Conservation (phyloP, 2,797 vertebrate genomes). For the Austrolebias charrua region DNA sequence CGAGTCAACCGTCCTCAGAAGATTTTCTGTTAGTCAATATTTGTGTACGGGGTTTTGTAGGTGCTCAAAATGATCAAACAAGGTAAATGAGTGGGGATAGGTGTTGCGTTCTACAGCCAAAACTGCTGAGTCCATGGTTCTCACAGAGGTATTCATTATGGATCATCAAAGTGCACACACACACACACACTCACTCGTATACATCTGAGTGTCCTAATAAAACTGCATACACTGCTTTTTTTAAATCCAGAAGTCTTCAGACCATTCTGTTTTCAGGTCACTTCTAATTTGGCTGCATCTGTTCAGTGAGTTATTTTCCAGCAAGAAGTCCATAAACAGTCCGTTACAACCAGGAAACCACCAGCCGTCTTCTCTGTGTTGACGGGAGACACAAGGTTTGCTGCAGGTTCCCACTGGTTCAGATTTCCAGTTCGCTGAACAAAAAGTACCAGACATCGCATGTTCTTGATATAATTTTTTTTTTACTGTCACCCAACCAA, state of each 20-base stretch:
- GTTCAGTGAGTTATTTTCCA: conserved; percentile 52
- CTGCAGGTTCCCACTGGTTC: conserved; percentile 51
- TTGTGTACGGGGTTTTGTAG: conserved; percentile 45
- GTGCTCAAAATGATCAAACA: conserved; percentile 48
- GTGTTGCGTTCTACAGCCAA: conserved; percentile 51
- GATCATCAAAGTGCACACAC: conserved; percentile 61
- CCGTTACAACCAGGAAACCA: conserved; percentile 44
- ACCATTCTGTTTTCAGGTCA: conserved; percentile 31
- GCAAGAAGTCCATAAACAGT: conserved; percentile 61
- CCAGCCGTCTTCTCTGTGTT: conserved; percentile 32
- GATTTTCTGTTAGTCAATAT: conserved; percentile 42
- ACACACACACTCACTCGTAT: conserved; percentile 49
- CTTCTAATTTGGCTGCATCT: conserved; percentile 58
- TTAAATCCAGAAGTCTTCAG: conserved; percentile 29
- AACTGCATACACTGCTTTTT: conserved; percentile 63
- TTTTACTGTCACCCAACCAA: conserved; percentile 28
- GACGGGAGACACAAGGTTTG: conserved; percentile 57
- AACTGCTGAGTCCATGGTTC: conserved; percentile 58
- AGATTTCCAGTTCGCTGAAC: conserved; percentile 37
- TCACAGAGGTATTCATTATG: conserved; percentile 49
- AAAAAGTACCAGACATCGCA: conserved; percentile 30
- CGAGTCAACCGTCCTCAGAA: conserved; percentile 54
- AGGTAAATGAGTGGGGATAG: conserved; percentile 51
- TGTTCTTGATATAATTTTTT: conserved; percentile 20
- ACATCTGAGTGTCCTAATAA: conserved; percentile 71